phyloP scores from a whole-genome alignment of 1,140 invertebrate species.

The Tetragonula clypearis region DNA sequence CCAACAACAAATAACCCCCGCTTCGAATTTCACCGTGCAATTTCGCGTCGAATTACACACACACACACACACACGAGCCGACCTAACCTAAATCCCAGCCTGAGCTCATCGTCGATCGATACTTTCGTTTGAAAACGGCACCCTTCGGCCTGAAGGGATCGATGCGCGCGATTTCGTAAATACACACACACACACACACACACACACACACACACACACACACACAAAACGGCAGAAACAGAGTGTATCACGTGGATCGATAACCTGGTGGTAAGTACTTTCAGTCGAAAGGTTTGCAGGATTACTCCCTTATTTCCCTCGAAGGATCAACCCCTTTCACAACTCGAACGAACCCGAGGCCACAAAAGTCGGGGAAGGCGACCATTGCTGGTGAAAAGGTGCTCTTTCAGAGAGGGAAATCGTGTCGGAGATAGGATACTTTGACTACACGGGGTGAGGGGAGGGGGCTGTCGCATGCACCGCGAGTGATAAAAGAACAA shows the following conservation, averaged over 20 bases:
- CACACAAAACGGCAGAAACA: background rate
- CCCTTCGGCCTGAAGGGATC: background rate
- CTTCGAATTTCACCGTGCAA: background rate
- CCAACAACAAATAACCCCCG: background rate
- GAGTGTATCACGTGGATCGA: conserved; percentile 15
- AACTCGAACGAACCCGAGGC: background rate
- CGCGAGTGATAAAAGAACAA: background rate
- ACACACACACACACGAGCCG: background rate
- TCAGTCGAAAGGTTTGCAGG: background rate
- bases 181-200: background rate
- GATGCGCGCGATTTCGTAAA: background rate
- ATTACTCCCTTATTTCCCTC: background rate
- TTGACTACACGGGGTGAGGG: conserved; percentile 5
- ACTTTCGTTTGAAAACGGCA: background rate
- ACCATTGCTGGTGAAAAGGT: conserved; percentile 7
- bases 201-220: background rate
- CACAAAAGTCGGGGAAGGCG: background rate
- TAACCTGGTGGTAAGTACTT: background rate
- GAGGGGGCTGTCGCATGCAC: no score
- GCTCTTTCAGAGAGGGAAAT: conserved; percentile 10
- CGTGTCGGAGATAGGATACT: conserved; percentile 10
- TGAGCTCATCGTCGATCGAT: background rate
- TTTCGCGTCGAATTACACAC: no score
- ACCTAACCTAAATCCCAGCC: background rate
- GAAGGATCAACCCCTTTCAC: conserved; percentile 21